Percentiles rank a stretch among this genome's conserved stretches.
These are phyloP conservation scores for Oxystoma pomonae DNA, from an alignment of 2,888 invertebrate species.

Conservation along the genomic window DNA sequence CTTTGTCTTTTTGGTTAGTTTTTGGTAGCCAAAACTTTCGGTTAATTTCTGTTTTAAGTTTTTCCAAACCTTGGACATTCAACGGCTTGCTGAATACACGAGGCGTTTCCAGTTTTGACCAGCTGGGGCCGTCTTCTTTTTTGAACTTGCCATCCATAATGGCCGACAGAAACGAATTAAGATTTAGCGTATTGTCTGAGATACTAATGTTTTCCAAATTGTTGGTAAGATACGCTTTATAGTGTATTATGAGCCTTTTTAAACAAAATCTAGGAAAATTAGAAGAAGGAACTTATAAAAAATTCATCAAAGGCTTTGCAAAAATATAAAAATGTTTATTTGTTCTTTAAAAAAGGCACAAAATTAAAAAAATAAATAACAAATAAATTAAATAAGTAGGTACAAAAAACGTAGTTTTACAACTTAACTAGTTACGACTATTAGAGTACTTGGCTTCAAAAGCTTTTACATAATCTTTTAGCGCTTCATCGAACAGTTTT, in stretches of 20 bases:
- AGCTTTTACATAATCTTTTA: neutral
- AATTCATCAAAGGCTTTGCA: too few relatives aligned
- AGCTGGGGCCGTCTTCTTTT: conserved; percentile 49
- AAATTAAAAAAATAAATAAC: too few relatives aligned
- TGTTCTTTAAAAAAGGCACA: too few relatives aligned
- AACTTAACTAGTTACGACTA: neutral
- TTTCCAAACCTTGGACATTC: conserved; percentile 49
- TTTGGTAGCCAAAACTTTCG: conserved; percentile 53
- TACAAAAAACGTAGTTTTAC: too few relatives aligned
- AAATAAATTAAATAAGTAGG: too few relatives aligned
- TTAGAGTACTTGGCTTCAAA: neutral
- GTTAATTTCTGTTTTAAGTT: conserved; percentile 51
- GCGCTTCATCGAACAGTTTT: conserved; percentile 51
- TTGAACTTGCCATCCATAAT: conserved; percentile 49
- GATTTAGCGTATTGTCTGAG: conserved; percentile 38
- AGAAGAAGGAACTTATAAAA: too few relatives aligned
- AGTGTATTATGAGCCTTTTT: too few relatives aligned
- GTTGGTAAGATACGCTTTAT: conserved; percentile 41
- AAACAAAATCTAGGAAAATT: neutral
- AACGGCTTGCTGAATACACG: conserved; percentile 48
- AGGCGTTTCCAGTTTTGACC: conserved; percentile 47
- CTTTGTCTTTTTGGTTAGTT: conserved; percentile 58
- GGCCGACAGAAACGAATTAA: conserved; percentile 47
- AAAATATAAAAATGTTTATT: too few relatives aligned
- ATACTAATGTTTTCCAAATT: conserved; percentile 37